Evolutionary conservation across 2,113 vertebrate species (phyloP).

Genomic region (Podarcis raffonei): DNA sequence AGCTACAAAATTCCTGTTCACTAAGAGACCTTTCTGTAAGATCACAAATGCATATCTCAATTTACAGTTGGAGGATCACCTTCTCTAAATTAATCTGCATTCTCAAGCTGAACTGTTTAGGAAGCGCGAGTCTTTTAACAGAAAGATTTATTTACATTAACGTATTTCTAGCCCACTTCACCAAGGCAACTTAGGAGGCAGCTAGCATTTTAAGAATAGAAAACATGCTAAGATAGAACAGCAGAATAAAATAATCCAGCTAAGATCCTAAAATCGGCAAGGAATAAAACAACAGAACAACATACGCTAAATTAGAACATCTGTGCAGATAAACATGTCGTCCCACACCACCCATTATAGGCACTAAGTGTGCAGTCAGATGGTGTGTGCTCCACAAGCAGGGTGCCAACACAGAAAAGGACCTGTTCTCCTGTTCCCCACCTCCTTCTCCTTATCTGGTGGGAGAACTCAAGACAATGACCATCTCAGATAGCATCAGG

Average conservation of each 20-base stretch:
- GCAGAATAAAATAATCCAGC: background rate
- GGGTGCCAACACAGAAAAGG: background rate
- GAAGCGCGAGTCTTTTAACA: background rate
- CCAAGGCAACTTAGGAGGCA: background rate
- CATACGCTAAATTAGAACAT: background rate
- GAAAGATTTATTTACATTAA: background rate
- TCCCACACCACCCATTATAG: background rate
- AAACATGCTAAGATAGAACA: background rate
- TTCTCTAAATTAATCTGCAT: too few species aligned
- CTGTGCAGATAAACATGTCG: background rate
- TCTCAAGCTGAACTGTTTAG: background rate
- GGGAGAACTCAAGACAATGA: background rate
- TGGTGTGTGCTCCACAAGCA: background rate
- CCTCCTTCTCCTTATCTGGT: background rate
- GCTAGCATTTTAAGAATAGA: background rate
- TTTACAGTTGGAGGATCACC: too few species aligned
- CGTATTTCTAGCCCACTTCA: background rate
- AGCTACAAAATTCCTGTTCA: constrained; percentile 15
- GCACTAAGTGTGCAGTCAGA: background rate
- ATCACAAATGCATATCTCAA: background rate
- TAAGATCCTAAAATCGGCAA: background rate
- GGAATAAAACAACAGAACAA: background rate
- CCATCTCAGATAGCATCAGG: background rate
- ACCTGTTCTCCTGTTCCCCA: background rate
- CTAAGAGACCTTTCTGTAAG: background rate